Evolutionary conservation across 2,797 vertebrate species (phyloP).

Genomic region (Propithecus deckenii): DNA sequence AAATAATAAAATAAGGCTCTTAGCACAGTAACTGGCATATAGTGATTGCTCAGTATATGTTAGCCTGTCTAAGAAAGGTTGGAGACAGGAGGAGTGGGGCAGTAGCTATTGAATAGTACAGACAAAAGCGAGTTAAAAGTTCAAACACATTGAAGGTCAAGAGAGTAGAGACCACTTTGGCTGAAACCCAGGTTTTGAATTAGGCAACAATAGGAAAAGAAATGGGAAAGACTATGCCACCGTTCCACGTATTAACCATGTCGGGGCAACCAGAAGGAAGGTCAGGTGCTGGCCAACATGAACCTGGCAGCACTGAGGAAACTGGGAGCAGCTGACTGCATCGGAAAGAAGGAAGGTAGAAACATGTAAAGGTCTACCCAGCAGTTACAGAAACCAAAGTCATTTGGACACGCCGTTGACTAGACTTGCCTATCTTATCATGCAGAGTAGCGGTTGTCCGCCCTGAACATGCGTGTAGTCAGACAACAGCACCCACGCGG

Average conservation of each 20-base stretch:
- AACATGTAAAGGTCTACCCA: background rate
- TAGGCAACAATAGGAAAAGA: background rate
- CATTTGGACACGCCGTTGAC: background rate
- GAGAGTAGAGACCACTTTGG: background rate
- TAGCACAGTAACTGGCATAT: background rate
- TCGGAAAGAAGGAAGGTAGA: no score
- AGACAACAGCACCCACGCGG: background rate
- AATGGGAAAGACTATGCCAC: background rate
- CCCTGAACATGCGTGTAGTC: accelerated
- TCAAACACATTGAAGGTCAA: background rate
- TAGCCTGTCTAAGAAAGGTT: background rate
- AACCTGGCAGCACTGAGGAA: background rate
- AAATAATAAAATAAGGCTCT: background rate
- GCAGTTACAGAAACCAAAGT: background rate
- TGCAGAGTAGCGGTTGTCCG: background rate
- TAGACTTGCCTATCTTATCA: background rate
- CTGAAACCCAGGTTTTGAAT: background rate
- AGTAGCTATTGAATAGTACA: background rate
- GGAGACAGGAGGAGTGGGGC: background rate
- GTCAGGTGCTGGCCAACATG: background rate
- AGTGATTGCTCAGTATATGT: background rate
- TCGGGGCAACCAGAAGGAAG: background rate
- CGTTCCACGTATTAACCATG: background rate
- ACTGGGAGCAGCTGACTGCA: no score
- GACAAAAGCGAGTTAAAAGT: background rate